phyloP scores from a whole-genome alignment of 2,113 vertebrate species.

The Dicrurus megarhynchus region DNA sequence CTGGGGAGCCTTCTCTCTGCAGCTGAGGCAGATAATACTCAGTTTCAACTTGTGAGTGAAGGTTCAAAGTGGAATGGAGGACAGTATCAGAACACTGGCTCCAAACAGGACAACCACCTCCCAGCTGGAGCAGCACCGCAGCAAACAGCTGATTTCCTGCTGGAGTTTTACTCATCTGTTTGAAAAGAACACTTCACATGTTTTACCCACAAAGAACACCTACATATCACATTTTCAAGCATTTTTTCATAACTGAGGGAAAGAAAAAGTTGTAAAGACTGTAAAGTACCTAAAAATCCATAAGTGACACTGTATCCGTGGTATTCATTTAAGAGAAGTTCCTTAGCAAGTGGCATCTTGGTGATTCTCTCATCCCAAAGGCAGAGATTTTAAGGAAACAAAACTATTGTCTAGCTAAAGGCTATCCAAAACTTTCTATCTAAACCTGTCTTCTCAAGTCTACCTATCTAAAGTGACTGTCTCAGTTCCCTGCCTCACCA shows the following conservation, averaged over 20 bases:
- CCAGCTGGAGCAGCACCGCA: not conserved
- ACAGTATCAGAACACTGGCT: not conserved
- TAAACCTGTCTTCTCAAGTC: not conserved
- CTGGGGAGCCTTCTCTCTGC: not conserved
- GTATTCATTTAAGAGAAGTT: not conserved
- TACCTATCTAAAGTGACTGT: not conserved
- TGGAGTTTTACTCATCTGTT: not conserved
- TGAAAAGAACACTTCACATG: not conserved
- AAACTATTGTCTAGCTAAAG: not conserved
- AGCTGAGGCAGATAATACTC: not conserved
- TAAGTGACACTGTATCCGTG: not conserved
- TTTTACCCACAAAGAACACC: not conserved
- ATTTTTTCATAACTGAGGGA: not conserved
- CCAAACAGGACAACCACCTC: not conserved
- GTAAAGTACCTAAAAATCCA: not conserved
- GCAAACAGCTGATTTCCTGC: accelerated
- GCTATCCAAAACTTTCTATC: not conserved
- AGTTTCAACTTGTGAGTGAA: not conserved
- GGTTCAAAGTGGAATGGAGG: not conserved
- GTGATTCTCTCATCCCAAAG: not conserved
- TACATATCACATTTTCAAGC: not conserved
- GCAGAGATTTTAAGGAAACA: not conserved
- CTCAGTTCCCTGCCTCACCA: not conserved
- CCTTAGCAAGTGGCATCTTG: not conserved
- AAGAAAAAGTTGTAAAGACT: not conserved